Conservation (phyloP, 2,113 vertebrate species). For the Nothoprocta perdicaria region DNA sequence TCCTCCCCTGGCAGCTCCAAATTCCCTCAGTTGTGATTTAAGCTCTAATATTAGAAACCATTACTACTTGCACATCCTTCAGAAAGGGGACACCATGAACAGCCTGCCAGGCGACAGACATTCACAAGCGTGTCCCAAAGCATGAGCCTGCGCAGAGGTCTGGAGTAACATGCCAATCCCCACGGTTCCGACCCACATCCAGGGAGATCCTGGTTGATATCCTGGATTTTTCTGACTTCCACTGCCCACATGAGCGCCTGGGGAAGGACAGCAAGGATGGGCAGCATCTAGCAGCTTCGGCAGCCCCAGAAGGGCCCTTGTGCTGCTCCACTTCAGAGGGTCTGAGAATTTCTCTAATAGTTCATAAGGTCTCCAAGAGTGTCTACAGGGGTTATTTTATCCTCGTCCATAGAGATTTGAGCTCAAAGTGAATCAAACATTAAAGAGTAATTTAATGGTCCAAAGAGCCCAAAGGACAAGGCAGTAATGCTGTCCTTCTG, state of each 20-base stretch:
- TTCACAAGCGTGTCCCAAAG: neutral
- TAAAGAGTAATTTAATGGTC: constrained; percentile 45
- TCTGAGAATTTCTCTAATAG: neutral
- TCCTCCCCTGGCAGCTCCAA: no score
- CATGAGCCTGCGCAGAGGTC: neutral
- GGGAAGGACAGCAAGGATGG: fast-evolving
- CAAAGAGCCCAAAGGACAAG: neutral
- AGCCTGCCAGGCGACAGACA: neutral
- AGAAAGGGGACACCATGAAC: neutral
- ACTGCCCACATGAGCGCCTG: neutral
- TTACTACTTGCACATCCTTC: neutral
- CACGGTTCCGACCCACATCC: neutral
- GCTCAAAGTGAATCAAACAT: constrained; percentile 6
- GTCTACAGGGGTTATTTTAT: constrained; percentile 16
- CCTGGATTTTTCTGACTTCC: fast-evolving
- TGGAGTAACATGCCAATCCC: neutral
- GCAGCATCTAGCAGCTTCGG: neutral
- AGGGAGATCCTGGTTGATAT: neutral
- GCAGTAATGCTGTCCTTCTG: neutral
- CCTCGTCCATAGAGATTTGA: constrained; percentile 16
- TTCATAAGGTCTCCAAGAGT: neutral
- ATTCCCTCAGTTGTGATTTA: neutral
- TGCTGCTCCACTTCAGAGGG: fast-evolving
- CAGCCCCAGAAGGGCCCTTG: fast-evolving
- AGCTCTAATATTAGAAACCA: neutral